Base-by-base conservation (phyloP, 2,797 vertebrate species). In the Semaprochilodus insignis region DNA sequence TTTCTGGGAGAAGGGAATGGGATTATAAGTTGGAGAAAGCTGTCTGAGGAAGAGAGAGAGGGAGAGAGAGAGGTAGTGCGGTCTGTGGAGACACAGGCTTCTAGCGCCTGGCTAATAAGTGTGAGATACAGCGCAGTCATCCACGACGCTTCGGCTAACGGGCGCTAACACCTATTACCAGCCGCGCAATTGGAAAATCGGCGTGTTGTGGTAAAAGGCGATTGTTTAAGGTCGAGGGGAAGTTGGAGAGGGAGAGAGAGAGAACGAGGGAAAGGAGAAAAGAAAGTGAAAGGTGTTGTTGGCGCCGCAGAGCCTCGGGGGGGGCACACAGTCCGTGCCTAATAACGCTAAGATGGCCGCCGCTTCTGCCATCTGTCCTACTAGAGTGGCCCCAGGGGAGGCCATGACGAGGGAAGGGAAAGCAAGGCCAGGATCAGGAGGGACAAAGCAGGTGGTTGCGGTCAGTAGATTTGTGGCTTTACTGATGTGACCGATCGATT, bases 131-230 rank as follows among this genome's bases (percentile, higher is more conserved):
- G 83, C 78, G 74, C 75, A 77, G 76, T 74, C 87, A 86, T 91
- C 90, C 88, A 72, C 86, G 76, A 88, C 83, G 87, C 86, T 74
- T 90, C 81, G 62, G 89, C 87, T 86, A 90, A 92, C 87, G 63
- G 83, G 71, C 67, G 75, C 81, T 85, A 93, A 94, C 92, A 93
- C 93, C 91, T 92, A 93, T 94, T 92, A 92, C 91, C 90, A 86
- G 88, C 89, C 89, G 73, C 57, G 72, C 83, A 83, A 89, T 78
- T 88, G 87, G 80, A 85, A 16, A 51, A 78, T 81, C 74, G 2
- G 81, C 70, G 40, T 57, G 78, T 72, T 74, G 57, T 76, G 82
- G 87, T 44, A 66, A 81, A 84, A 81, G 79, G 75, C 81, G 82
- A 84, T 81, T 80, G 74, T 85, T 76, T 86, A 81, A 88, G 87